Evolutionary conservation across 2,113 vertebrate species (phyloP).

Genomic region (Sylvia atricapilla): DNA sequence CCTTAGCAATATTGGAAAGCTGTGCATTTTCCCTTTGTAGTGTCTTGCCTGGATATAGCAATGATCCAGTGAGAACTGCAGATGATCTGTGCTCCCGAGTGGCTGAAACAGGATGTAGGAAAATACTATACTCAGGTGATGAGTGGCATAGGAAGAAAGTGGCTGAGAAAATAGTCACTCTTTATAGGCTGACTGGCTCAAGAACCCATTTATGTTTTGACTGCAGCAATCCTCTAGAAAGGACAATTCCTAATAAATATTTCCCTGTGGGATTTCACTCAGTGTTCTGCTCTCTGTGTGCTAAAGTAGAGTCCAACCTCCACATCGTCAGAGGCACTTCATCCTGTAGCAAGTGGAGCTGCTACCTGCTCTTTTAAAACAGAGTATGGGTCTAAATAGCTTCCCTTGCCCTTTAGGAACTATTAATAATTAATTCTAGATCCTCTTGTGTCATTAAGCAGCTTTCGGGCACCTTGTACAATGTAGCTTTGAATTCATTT

Average conservation of each 20-base stretch:
- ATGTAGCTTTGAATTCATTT: not conserved
- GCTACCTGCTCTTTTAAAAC: not conserved
- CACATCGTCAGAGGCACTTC: not conserved
- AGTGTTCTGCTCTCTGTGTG: not conserved
- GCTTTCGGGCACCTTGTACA: conserved; percentile 10
- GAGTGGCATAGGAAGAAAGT: not conserved
- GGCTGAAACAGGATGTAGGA: not conserved
- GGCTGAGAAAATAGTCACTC: not conserved
- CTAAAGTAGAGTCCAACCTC: not conserved
- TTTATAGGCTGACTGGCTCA: not conserved
- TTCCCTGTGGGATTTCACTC: conserved; percentile 12
- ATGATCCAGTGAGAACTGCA: not conserved
- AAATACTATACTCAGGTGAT: not conserved
- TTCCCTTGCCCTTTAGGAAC: conserved; percentile 17
- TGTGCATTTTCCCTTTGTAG: not conserved
- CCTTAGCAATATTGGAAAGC: not conserved
- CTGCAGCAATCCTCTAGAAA: not conserved
- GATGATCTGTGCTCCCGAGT: not conserved
- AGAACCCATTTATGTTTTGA: not conserved
- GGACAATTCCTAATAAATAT: not conserved
- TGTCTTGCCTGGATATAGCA: not conserved
- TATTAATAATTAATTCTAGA: conserved; percentile 54
- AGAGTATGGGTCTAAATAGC: conserved; percentile 25
- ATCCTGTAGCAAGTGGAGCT: not conserved
- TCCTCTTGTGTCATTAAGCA: not conserved